Evolutionary conservation across 2,888 invertebrate genomes (phyloP).

Genomic region (Lasioglossum marginatum): DNA sequence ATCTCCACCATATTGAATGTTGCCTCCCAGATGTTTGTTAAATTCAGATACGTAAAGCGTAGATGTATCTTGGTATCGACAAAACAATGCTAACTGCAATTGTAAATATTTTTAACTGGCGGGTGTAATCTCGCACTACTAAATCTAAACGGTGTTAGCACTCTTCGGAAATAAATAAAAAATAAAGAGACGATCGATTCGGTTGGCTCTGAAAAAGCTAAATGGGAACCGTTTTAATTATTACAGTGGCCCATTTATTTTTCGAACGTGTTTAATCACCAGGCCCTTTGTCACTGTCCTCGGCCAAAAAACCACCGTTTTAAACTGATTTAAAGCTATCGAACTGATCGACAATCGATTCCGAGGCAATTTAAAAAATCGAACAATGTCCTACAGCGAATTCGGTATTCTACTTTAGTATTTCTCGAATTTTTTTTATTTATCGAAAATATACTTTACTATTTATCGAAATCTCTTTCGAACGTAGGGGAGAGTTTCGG

Average conservation of each 20-base stretch:
- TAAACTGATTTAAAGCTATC: constrained; percentile 35
- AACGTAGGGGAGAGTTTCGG: no score
- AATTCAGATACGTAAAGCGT: constrained; percentile 33
- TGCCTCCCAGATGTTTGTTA: constrained; percentile 50
- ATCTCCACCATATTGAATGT: constrained; percentile 48
- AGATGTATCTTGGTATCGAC: constrained; percentile 18
- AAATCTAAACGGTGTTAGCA: constrained; percentile 51
- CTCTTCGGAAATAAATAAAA: constrained; percentile 41
- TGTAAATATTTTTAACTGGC: not conserved
- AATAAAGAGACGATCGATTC: not conserved
- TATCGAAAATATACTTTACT: no score
- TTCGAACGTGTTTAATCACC: constrained; percentile 8
- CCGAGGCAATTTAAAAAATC: constrained; percentile 2
- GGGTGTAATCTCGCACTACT: not conserved
- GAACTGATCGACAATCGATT: constrained; percentile 21
- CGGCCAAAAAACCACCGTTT: constrained; percentile 19
- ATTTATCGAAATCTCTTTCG: no score
- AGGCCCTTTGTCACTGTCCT: not conserved
- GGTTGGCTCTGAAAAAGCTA: constrained; percentile 7
- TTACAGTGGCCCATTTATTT: not conserved
- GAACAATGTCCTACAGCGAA: not conserved
- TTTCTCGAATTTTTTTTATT: no score
- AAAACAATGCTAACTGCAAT: not conserved
- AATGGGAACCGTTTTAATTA: constrained; percentile 20
- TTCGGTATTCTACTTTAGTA: no score